Evolutionary conservation across 2,113 vertebrate species (phyloP), one percentile per base, ranked within the genome.

Genomic region (Rhinichthys klamathensis): DNA sequence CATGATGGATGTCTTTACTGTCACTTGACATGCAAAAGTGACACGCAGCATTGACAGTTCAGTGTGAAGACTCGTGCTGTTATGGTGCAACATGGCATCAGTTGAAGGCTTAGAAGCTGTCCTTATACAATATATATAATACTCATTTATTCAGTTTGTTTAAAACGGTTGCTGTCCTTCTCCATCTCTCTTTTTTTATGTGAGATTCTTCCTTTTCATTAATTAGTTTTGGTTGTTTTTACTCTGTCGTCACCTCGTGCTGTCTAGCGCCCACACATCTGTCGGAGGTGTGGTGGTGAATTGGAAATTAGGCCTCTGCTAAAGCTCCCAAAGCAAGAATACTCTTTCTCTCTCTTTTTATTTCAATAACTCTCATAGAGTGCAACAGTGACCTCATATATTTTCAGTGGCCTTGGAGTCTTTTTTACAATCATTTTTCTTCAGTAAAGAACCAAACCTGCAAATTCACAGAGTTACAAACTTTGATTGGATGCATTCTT

Each of bases 181-280:
- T 56, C 15, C 13, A 12, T 46, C 7, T 51, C n/a, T 35, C 2
- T 35, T 78, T 58, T 49, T 78, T 21, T 58, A 0, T 12, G 8
- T n/a, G 30, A 18, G 13, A 27, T 79, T 65, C 6, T 51, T 25
- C 21, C 11, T 23, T 16, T 46, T 27, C 6, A 15, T 60, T 41
- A 74, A 79, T 70, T 77, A 49, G 67, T 84, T 80, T 77, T 63
- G 56, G 83, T 85, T 60, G 56, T 86, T 79, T 27, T 83, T 70
- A 61, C 58, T 67, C 32, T 73, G 70, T 44, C 25, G 41, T 74
- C 41, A 46, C 41, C n/a, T 46, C n/a, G 8, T 74, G 41, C 11
- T 74, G 23, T 74, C 41, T 74, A 10, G 77, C 9, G 25, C n/a
- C 13, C 18, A 60, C 18, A 77, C 80, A 72, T 61, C 32, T 60